These are phyloP conservation scores for Kryphioiulus occultus DNA, from an alignment of 2,888 invertebrate species.

Conservation along the genomic window DNA sequence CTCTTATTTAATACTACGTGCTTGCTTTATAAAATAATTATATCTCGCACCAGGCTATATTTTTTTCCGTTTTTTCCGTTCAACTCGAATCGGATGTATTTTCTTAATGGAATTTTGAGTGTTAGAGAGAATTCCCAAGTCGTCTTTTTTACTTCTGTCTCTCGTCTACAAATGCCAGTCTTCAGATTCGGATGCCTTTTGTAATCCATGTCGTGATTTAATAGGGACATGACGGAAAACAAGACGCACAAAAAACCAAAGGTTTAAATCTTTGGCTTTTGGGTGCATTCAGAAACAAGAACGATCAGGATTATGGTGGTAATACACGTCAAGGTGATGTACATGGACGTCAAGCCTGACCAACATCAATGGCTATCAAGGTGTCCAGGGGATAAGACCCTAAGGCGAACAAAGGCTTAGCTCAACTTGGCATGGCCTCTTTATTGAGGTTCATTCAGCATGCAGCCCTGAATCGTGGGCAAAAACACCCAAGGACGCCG, in stretches of 20 bases:
- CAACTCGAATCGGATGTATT: background rate
- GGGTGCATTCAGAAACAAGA: background rate
- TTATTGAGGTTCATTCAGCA: background rate
- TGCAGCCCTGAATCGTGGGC: background rate
- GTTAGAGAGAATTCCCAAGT: background rate
- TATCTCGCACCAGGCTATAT: background rate
- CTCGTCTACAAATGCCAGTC: background rate
- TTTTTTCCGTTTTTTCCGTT: no score
- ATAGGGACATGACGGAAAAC: background rate
- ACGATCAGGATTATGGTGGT: background rate
- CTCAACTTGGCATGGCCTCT: background rate
- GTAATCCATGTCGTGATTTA: constrained; percentile 9
- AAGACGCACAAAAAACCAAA: background rate
- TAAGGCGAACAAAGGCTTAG: background rate
- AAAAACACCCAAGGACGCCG: background rate
- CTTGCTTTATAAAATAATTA: background rate
- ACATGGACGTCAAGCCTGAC: background rate
- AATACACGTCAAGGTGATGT: background rate
- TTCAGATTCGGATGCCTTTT: background rate
- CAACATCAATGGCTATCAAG: background rate
- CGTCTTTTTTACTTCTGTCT: background rate
- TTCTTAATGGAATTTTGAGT: background rate
- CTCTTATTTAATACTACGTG: background rate
- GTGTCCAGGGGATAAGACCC: background rate
- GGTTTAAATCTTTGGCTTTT: constrained; percentile 15